Base-by-base conservation (phyloP, 2,113 vertebrate genomes). In the Uria lomvia region DNA sequence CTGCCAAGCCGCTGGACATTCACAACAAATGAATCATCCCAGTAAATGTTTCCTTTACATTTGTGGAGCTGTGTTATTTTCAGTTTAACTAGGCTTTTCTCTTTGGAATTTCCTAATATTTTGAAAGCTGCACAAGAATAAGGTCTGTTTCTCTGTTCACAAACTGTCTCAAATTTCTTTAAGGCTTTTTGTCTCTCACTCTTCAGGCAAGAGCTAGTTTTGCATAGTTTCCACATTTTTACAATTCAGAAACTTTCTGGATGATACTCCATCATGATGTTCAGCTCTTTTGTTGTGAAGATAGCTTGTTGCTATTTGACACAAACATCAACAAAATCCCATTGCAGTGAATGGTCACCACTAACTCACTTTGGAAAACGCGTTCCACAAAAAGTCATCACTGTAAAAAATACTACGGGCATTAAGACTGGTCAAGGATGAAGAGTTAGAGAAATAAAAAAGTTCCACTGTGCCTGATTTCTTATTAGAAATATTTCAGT, bases 181-280 rank as follows among this genome's bases (percentile, higher is more conserved):
- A 53, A 92, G 71, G 62, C 21, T 94, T 93, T 66, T 68, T 88
- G 88, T 92, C 75, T 97, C 86, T 94, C 91, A 94, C 67, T 50
- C 83, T 93, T 94, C 86, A 90, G 62, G 67, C 74, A 90, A 75
- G 75, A 90, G 58, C 67, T 60, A 45, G 21, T 68, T 92, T 88
- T 90, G 67, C 43, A 62, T 70, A 86, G 80, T 83, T 90, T 73
- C 38, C 74, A 66, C 15, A 27, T 65, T 80, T 82, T 79, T 88
- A 76, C 49, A 77, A 29, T 73, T 93, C 86, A 88, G 62, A 76
- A 92, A 73, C 78, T 45, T 86, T 72, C 67, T 83, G 76, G 59
- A 83, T 88, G 82, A 34, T 65, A 77, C 55, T 90, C 75, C 27
- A 22, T 34, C 16, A 4, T 27, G 47, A 72, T 15, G 26, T 59